Conservation (phyloP, 2,113 vertebrate genomes). For the Vidua macroura region DNA sequence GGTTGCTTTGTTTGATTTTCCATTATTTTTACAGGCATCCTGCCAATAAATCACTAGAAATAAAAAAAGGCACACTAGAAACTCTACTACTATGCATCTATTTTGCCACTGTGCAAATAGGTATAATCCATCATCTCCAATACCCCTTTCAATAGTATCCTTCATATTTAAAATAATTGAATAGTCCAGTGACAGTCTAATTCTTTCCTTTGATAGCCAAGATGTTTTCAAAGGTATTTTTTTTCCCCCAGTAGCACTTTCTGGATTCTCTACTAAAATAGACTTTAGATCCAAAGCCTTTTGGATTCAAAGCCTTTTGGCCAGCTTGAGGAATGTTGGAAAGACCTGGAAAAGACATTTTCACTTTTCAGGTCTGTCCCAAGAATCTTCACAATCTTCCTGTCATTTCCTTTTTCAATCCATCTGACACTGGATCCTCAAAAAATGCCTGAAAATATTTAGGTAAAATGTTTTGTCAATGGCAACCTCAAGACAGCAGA, state of each 20-base stretch:
- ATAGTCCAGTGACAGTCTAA: conserved; percentile 39
- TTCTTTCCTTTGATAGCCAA: conserved; percentile 59
- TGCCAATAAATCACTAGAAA: conserved; percentile 59
- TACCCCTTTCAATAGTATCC: conserved; percentile 48
- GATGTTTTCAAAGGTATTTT: conserved; percentile 47
- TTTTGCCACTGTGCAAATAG: conserved; percentile 53
- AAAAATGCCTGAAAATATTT: conserved; percentile 37
- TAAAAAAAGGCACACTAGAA: conserved; percentile 31
- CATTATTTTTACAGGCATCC: conserved; percentile 37
- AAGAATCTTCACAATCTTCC: conserved; percentile 38
- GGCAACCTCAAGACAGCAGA: not conserved
- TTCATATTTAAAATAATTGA: conserved; percentile 54
- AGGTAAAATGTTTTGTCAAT: conserved; percentile 21
- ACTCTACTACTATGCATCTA: not conserved
- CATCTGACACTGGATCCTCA: conserved; percentile 28
- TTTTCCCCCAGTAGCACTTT: not conserved
- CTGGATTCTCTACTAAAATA: conserved; percentile 44
- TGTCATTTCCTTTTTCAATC: conserved; percentile 55
- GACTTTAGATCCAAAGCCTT: conserved; percentile 41
- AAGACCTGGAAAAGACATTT: conserved; percentile 66
- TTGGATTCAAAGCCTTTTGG: conserved; percentile 46
- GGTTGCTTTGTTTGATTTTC: conserved; percentile 47
- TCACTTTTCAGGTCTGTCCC: conserved; percentile 41
- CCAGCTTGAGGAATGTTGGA: conserved; percentile 34
- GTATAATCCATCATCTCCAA: conserved; percentile 68